These are phyloP conservation scores for Dromas ardeola DNA, from an alignment of 2,113 vertebrate genomes.

Conservation along the genomic window DNA sequence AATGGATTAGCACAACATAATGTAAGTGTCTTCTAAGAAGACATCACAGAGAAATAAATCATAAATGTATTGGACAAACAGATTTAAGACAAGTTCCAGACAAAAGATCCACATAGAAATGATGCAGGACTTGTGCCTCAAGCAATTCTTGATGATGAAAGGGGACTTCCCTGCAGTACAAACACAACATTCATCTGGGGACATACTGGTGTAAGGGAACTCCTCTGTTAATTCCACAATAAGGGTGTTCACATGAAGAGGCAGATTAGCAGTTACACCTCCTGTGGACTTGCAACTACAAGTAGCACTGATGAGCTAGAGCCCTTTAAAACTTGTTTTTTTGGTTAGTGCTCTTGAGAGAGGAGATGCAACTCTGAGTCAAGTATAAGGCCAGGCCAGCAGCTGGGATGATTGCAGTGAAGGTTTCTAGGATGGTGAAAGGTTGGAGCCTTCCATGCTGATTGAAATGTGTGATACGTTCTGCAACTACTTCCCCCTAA, in stretches of 20 bases:
- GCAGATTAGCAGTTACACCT: neutral
- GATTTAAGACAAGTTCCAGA: neutral
- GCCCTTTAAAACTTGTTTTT: neutral
- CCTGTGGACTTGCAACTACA: neutral
- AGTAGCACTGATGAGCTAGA: neutral
- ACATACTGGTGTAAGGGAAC: neutral
- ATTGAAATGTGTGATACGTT: neutral
- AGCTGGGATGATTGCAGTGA: neutral
- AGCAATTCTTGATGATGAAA: neutral
- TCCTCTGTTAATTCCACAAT: neutral
- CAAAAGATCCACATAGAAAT: neutral
- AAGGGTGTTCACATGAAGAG: neutral
- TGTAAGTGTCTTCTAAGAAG: neutral
- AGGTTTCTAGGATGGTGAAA: neutral
- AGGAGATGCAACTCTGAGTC: neutral
- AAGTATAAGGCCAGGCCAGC: neutral
- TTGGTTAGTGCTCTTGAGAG: neutral
- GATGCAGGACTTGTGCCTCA: neutral
- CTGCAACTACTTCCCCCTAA: neutral
- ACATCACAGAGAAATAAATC: neutral
- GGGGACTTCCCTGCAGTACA: neutral
- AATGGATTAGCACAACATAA: neutral
- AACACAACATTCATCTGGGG: neutral
- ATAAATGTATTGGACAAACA: neutral
- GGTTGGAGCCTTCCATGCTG: neutral